phyloP scores from a whole-genome alignment of 2,797 vertebrate species.

The Eulemur mongoz region DNA sequence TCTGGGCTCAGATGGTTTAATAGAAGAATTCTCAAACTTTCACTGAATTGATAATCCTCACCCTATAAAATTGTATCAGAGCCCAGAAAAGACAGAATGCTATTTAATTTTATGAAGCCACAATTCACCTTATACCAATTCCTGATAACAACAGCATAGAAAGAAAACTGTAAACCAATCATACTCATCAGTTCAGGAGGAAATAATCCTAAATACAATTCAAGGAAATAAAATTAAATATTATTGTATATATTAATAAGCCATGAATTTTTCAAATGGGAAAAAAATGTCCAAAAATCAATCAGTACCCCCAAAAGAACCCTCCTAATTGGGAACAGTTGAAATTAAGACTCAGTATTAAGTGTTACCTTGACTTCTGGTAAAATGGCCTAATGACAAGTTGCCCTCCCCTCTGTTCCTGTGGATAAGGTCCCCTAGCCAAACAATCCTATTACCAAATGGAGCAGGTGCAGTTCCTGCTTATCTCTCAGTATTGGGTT shows the following conservation, averaged over 20 bases:
- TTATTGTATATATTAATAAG: background rate
- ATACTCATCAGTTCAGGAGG: background rate
- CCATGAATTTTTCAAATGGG: constrained; percentile 8
- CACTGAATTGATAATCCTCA: background rate
- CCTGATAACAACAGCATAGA: background rate
- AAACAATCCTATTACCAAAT: constrained; percentile 27
- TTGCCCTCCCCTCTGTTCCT: background rate
- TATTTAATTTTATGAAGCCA: constrained; percentile 9
- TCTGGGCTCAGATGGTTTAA: constrained; percentile 7
- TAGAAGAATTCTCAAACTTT: constrained; percentile 42
- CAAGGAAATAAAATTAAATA: constrained; percentile 42
- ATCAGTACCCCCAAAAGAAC: background rate
- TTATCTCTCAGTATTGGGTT: background rate
- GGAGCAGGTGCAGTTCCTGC: background rate
- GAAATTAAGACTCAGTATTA: background rate
- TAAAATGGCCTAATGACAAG: constrained; percentile 16
- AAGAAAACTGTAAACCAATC: background rate
- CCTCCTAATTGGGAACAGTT: background rate
- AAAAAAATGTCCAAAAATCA: background rate
- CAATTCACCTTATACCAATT: constrained; percentile 10
- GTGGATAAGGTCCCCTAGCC: background rate
- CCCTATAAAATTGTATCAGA: background rate
- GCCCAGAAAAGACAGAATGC: background rate
- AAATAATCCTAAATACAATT: background rate
- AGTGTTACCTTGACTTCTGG: constrained; percentile 1